A percentile compares a stretch with the other conserved stretches of the same genome.
Conservation (phyloP, 2,888 invertebrate genomes). For the Iphiclides podalirius region DNA sequence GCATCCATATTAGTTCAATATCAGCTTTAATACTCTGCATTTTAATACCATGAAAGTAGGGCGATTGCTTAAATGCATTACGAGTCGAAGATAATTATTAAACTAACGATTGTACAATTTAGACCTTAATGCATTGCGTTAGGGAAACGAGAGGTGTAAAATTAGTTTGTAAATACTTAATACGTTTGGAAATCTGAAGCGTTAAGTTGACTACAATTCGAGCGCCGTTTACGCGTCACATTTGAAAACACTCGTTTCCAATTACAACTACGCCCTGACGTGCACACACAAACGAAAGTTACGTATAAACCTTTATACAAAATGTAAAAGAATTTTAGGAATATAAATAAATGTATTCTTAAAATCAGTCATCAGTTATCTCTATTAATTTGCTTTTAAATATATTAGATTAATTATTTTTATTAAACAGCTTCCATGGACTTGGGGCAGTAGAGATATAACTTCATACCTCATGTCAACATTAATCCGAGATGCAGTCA, state of each 20-base stretch:
- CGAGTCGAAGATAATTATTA: not conserved
- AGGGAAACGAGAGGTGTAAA: constrained; percentile 7
- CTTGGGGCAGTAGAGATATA: too few relatives aligned
- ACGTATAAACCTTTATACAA: too few relatives aligned
- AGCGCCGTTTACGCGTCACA: constrained; percentile 52
- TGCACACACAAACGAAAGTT: constrained; percentile 43
- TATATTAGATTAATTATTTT: too few relatives aligned
- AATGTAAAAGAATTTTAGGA: too few relatives aligned
- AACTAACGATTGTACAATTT: not conserved
- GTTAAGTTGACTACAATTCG: constrained; percentile 61
- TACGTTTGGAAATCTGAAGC: constrained; percentile 52
- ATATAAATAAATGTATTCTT: too few relatives aligned
- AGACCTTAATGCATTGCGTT: constrained; percentile 2
- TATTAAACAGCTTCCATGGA: too few relatives aligned
- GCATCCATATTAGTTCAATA: not conserved
- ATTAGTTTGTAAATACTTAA: constrained; percentile 29
- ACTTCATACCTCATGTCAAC: too few relatives aligned
- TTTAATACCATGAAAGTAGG: not conserved
- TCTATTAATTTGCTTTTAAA: too few relatives aligned
- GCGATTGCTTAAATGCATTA: not conserved
- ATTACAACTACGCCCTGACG: constrained; percentile 57
- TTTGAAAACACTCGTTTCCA: constrained; percentile 73
- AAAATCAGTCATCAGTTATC: too few relatives aligned
- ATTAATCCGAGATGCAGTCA: too few relatives aligned
- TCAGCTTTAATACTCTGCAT: not conserved